Percentiles rank a stretch among this genome's conserved stretches.
Conservation (phyloP, 1,140 invertebrate genomes). For the Magallana angulata region DNA sequence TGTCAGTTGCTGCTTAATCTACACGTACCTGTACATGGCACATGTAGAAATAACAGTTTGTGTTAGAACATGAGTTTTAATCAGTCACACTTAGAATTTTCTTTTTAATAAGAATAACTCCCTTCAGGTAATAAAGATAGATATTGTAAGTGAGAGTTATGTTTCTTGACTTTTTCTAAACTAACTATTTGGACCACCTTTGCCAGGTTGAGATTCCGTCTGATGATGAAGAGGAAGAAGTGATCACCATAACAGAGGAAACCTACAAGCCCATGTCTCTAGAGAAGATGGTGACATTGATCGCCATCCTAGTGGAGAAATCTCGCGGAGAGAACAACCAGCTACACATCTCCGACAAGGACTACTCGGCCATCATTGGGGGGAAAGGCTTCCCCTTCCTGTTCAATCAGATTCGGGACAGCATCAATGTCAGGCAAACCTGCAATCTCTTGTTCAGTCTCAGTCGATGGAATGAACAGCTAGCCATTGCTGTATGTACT, state of each 20-base stretch:
- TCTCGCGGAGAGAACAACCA: slow-evolving; percentile 87
- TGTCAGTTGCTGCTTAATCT: too few relatives aligned
- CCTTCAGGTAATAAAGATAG: too few relatives aligned
- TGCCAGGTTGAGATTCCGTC: slow-evolving; percentile 81
- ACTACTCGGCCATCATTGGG: slow-evolving; percentile 90
- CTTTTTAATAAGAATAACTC: too few relatives aligned
- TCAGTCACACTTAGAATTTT: too few relatives aligned
- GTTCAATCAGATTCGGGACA: slow-evolving; percentile 95
- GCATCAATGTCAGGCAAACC: slow-evolving; percentile 94
- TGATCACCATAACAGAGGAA: slow-evolving; percentile 83
- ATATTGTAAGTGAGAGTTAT: too few relatives aligned
- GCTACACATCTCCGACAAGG: slow-evolving; percentile 88
- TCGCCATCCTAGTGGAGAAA: slow-evolving; percentile 92
- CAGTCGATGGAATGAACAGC: slow-evolving; percentile 91
- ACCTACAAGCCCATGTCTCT: slow-evolving; percentile 92
- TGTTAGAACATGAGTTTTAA: too few relatives aligned
- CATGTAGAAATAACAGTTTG: too few relatives aligned
- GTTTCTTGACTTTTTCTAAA: too few relatives aligned
- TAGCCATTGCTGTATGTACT: slow-evolving; percentile 82
- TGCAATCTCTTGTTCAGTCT: slow-evolving; percentile 94
- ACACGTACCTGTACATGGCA: too few relatives aligned
- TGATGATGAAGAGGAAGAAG: slow-evolving; percentile 86
- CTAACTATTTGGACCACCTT: background rate
- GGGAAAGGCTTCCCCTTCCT: slow-evolving; percentile 96
- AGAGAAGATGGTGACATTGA: slow-evolving; percentile 97